These are phyloP conservation scores for Orussus abietinus DNA, from an alignment of 1,140 invertebrate genomes.

Conservation along the genomic window DNA sequence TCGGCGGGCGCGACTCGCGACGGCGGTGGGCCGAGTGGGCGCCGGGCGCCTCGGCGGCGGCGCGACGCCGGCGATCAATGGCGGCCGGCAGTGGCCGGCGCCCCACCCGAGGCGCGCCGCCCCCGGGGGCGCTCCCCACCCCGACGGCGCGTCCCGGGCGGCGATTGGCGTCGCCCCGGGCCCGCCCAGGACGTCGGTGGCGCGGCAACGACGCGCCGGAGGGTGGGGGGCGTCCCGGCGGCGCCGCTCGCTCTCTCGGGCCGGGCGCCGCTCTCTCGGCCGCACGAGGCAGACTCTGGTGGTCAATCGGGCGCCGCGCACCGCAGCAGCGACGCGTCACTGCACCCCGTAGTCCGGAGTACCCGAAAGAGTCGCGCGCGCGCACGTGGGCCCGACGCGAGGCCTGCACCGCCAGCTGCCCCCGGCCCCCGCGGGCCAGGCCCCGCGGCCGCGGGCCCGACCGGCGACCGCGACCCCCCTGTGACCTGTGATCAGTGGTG, in stretches of 20 bases:
- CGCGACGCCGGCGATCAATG: slow-evolving; percentile 39
- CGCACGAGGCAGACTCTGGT: slow-evolving; percentile 52
- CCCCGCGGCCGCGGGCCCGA: slow-evolving; percentile 1
- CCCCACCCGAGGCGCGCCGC: slow-evolving; percentile 18
- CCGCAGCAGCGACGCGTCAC: slow-evolving; percentile 49
- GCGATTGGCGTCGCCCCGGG: slow-evolving; percentile 32
- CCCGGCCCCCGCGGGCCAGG: slow-evolving; percentile 18
- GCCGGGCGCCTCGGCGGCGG: slow-evolving; percentile 40
- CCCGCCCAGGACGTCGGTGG: slow-evolving; percentile 11
- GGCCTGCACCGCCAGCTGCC: slow-evolving; percentile 4
- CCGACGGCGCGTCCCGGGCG: slow-evolving; percentile 38
- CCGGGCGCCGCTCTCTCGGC: slow-evolving; percentile 24
- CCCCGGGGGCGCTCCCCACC: slow-evolving; percentile 33
- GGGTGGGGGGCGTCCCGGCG: too few species aligned
- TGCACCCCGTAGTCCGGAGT: slow-evolving; percentile 38
- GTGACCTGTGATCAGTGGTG: slow-evolving; percentile 17
- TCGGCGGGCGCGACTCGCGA: slow-evolving; percentile 8
- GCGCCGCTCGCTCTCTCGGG: slow-evolving; percentile 6
- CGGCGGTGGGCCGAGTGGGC: slow-evolving; percentile 31
- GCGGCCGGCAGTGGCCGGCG: too few species aligned
- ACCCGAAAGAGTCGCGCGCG: too few species aligned
- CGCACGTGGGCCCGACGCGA: slow-evolving; percentile 2
- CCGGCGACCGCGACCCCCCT: background rate
- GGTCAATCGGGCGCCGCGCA: slow-evolving; percentile 54
- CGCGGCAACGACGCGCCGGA: background rate